Conservation (phyloP, 92 coral and sea anemone genomes). For the Parazoanthus atlanticus region DNA sequence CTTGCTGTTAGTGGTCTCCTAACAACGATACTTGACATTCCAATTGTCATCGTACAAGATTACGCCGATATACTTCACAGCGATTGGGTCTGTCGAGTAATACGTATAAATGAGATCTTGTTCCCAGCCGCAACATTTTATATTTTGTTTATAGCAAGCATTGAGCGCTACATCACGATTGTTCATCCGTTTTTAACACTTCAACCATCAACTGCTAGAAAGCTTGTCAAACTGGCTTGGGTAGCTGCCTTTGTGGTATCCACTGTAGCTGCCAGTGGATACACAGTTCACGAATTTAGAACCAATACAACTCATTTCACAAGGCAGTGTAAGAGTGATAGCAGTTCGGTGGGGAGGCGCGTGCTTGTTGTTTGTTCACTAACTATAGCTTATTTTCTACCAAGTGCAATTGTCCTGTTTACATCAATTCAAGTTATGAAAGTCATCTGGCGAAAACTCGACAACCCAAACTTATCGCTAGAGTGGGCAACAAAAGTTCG, state of each 20-base stretch:
- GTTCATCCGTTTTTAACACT: background rate
- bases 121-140: conserved; percentile 19
- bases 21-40: conserved; percentile 13
- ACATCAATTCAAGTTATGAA: conserved; percentile 19
- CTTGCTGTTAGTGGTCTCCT: conserved; percentile 30
- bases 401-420: conserved; percentile 4
- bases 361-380: conserved; percentile 1
- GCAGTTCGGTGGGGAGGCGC: background rate
- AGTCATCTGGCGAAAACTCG: conserved; percentile 4
- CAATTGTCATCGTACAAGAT: background rate
- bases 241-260: background rate
- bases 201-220: conserved; percentile 11
- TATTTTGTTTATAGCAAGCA: conserved; percentile 22
- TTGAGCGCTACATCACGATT: conserved; percentile 25
- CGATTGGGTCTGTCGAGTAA: conserved; percentile 23
- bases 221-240: conserved; percentile 17
- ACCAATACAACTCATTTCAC: background rate
- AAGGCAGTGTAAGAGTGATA: background rate
- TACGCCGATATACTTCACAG: background rate
- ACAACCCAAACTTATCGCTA: conserved; percentile 5
- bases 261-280: background rate
- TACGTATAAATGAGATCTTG: conserved; percentile 3
- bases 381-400: background rate
- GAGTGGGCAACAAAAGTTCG: conserved; percentile 12
- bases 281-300: conserved; percentile 8